A percentile compares a stretch with the other conserved stretches of the same genome.
Evolutionary conservation across 2,888 invertebrate genomes (phyloP).

Genomic region (Empis livida): DNA sequence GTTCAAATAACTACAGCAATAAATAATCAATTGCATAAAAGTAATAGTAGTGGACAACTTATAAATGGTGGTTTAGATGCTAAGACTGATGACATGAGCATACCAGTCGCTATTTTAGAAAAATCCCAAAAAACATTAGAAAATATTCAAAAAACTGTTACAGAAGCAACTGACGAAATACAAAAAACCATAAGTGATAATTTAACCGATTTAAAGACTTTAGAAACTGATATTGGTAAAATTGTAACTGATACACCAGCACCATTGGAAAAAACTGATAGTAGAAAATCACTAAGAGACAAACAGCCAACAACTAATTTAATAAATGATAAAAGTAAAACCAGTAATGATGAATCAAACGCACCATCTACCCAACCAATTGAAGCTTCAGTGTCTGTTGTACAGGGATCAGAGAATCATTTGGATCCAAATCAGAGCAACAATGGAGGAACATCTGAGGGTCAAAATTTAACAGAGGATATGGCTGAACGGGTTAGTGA

Average conservation of each 20-base stretch:
- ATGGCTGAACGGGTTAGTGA: slow-evolving; percentile 33
- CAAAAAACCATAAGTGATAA: slow-evolving; percentile 33
- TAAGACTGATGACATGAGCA: slow-evolving; percentile 13
- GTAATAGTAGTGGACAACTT: slow-evolving; percentile 11
- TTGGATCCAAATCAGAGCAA: slow-evolving; percentile 8
- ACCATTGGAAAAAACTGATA: slow-evolving; percentile 18
- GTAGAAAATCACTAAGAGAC: slow-evolving; percentile 22
- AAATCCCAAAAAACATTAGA: slow-evolving; percentile 28
- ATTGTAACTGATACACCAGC: slow-evolving; percentile 19
- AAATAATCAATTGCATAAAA: slow-evolving; percentile 37
- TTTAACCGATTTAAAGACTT: slow-evolving; percentile 27
- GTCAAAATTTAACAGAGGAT: slow-evolving; percentile 11
- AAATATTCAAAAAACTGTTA: slow-evolving; percentile 28
- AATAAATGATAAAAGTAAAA: not conserved
- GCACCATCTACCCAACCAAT: slow-evolving; percentile 29
- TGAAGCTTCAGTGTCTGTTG: slow-evolving; percentile 32
- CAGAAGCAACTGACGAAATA: slow-evolving; percentile 30
- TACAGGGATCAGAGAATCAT: slow-evolving; percentile 9
- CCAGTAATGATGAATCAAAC: slow-evolving; percentile 18
- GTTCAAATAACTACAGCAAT: slow-evolving; percentile 42
- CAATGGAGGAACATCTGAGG: slow-evolving; percentile 7
- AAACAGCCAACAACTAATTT: slow-evolving; percentile 15
- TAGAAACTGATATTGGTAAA: slow-evolving; percentile 27
- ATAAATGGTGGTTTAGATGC: slow-evolving; percentile 8
- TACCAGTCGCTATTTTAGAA: slow-evolving; percentile 24